phyloP scores from a whole-genome alignment of 2,113 vertebrate species.

The Hystrix cristata region DNA sequence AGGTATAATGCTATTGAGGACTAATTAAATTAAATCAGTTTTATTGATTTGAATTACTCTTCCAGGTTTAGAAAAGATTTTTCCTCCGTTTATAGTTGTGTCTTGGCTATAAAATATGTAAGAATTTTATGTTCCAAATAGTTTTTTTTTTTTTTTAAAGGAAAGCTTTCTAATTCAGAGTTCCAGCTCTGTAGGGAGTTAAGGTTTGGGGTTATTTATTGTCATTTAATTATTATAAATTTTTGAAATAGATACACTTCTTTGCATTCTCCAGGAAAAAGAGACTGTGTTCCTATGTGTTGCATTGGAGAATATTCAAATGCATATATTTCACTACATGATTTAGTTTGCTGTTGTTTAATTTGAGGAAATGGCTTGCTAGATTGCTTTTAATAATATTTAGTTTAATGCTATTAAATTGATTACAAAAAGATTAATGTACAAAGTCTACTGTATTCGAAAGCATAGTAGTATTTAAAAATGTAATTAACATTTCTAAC shows the following conservation, averaged over 20 bases:
- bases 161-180: fast-evolving
- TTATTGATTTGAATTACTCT: not conserved
- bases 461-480: not conserved
- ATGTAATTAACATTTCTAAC: not conserved
- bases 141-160: conserved; percentile 67
- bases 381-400: not conserved
- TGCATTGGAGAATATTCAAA: conserved; percentile 69
- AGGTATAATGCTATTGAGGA: not conserved
- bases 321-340: conserved; percentile 63
- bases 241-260: conserved; percentile 69
- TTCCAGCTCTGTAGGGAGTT: not conserved
- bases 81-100: not conserved
- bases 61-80: not conserved
- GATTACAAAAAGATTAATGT: not conserved
- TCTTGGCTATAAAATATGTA: not conserved
- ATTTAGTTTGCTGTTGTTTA: conserved; percentile 16
- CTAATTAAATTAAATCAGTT: not conserved
- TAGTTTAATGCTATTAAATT: not conserved
- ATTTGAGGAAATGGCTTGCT: not conserved
- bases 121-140: not conserved
- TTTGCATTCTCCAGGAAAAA: conserved; percentile 73
- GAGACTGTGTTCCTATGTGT: conserved; percentile 75
- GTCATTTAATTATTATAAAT: conserved; percentile 56
- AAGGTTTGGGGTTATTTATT: not conserved
- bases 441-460: not conserved